phyloP scores from a whole-genome alignment of 2,113 vertebrate genomes.

The Chunga burmeisteri region DNA sequence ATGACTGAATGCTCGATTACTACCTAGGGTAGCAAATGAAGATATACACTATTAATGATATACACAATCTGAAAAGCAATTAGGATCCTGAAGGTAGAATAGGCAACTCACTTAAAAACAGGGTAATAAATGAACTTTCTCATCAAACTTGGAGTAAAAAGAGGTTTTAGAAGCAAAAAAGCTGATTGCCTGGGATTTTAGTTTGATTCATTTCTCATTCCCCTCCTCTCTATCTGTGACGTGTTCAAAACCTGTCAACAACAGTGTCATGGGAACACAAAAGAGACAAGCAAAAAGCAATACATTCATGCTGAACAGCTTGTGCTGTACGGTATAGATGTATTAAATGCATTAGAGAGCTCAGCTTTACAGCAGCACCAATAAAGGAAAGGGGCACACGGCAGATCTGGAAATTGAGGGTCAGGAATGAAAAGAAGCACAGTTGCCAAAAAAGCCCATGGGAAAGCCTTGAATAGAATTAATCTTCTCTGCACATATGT shows the following conservation, averaged over 20 bases:
- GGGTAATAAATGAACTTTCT: neutral
- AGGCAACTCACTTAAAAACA: constrained; percentile 10
- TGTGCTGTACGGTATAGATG: neutral
- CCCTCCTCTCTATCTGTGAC: neutral
- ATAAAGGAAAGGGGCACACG: neutral
- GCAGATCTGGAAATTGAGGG: neutral
- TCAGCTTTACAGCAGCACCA: neutral
- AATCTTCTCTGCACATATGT: neutral
- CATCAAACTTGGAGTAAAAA: neutral
- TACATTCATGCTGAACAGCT: neutral
- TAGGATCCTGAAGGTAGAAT: constrained; percentile 50
- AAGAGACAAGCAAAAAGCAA: neutral
- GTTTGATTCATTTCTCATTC: neutral
- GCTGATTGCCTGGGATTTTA: neutral
- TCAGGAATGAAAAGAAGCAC: neutral
- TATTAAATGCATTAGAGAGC: neutral
- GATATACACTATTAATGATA: constrained; percentile 57
- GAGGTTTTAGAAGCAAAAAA: neutral
- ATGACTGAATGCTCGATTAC: constrained; percentile 72
- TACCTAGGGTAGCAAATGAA: constrained; percentile 59
- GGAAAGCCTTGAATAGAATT: neutral
- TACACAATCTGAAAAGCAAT: constrained; percentile 57
- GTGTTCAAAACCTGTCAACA: neutral
- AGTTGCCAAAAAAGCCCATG: neutral
- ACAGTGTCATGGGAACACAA: neutral